A percentile compares a stretch with the other conserved stretches of the same genome.
Evolutionary conservation across 2,797 vertebrate species (phyloP).

Genomic region (Mastacembelus armatus): DNA sequence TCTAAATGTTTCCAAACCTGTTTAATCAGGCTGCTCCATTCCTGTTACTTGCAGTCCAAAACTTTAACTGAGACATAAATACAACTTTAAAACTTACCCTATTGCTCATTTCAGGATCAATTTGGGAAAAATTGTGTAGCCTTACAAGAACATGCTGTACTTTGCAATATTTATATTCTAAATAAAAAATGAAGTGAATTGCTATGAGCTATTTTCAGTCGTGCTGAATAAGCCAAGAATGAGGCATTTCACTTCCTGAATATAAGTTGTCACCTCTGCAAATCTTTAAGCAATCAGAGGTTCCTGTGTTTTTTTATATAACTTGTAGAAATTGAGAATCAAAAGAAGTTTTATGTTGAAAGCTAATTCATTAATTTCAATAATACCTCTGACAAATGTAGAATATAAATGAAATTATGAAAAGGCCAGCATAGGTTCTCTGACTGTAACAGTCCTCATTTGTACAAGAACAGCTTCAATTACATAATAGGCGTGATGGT

Average conservation of each 20-base stretch:
- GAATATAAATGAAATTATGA: constrained; percentile 8
- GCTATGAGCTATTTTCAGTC: constrained; percentile 5
- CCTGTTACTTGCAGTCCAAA: neutral
- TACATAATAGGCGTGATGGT: too few relatives aligned
- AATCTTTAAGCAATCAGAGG: neutral
- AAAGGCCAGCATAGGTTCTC: neutral
- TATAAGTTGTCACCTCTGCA: neutral
- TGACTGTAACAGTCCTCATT: neutral
- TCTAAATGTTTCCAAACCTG: neutral
- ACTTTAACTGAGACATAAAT: neutral
- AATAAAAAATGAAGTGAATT: neutral
- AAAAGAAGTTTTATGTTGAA: constrained; percentile 26
- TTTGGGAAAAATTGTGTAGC: neutral
- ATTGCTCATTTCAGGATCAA: neutral
- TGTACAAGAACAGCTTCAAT: neutral
- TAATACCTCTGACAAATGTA: constrained; percentile 7
- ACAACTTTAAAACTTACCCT: neutral
- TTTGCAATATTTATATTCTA: neutral
- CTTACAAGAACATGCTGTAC: neutral
- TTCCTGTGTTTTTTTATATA: neutral
- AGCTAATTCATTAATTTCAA: neutral
- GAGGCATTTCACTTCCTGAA: neutral
- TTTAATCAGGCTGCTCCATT: neutral
- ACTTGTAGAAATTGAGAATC: neutral
- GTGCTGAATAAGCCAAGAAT: neutral